Base-by-base conservation (phyloP, 2,113 vertebrate genomes). In the Marmota monax region DNA sequence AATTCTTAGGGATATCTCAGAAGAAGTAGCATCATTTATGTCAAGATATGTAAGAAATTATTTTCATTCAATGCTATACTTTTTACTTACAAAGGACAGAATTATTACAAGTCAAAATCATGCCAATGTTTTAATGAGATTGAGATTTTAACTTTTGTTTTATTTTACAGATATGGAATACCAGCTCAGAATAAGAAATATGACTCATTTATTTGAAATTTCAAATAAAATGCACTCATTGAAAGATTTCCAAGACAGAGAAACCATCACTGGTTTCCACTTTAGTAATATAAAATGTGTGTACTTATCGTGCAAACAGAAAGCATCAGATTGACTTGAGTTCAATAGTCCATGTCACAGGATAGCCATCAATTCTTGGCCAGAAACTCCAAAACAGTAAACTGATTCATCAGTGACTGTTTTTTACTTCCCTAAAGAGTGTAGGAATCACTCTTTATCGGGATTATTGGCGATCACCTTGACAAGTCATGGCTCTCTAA, bases 331-430 rank as follows among this genome's bases (percentile, higher is more conserved):
- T 27, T 13, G 10, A 51, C 23, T 1, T 5, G 5, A 45, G 3
- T 29, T 29, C 37, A 1, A 48, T 25, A 25, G 27, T 48, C 7
- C 2, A 1, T n/a, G 29, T 65, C 34, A 9, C 3, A 1, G 3
- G 20, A 29, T 6, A 51, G 13, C 29, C 17, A 7, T 6, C 7
- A 11, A 42, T 0, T 0, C 1, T 22, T 37, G 13, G 48, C 18
- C 29, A 63, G 79, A 83, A 58, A 22, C 42, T 72, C 29, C 1
- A 56, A 42, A 18, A 39, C 53, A n/a, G 20, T 7, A 16, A 4
- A 6, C 3, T 32, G 23, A 37, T 27, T 70, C 77, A 6, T 4
- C 8, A 4, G 5, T 45, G 14, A 14, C 51, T 13, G 0, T 2
- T 20, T 20, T 48, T 37, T 3, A 10, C 17, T 22, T 39, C 5